These are phyloP conservation scores for Drosophila cognata DNA, from an alignment of 2,888 invertebrate genomes.

Conservation along the genomic window DNA sequence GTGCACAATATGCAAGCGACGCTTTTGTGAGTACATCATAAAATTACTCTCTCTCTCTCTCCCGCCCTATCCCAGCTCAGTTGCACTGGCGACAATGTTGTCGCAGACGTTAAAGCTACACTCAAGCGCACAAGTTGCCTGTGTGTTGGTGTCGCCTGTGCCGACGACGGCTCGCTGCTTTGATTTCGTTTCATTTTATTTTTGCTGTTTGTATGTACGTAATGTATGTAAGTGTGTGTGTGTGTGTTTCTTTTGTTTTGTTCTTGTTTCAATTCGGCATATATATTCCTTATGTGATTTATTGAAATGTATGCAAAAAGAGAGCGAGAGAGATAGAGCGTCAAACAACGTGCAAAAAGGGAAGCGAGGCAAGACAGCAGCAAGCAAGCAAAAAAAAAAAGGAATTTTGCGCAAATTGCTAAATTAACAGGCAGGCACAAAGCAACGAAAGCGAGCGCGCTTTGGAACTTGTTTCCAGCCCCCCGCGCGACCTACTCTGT, in stretches of 20 bases:
- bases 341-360: conserved; percentile 30
- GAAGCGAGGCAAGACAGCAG: conserved; percentile 21
- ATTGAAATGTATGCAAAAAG: conserved; percentile 63
- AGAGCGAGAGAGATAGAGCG: conserved; percentile 9
- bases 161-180: conserved; percentile 16
- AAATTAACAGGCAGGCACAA: conserved; percentile 64
- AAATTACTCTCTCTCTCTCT: not conserved
- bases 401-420: conserved; percentile 71
- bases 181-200: conserved; percentile 30
- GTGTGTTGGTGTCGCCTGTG: conserved; percentile 27
- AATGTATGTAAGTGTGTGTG: not conserved
- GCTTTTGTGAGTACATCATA: conserved; percentile 11
- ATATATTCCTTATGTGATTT: conserved; percentile 61
- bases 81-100: conserved; percentile 51
- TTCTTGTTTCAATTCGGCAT: conserved; percentile 44
- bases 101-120: conserved; percentile 21
- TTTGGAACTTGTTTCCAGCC: conserved; percentile 66
- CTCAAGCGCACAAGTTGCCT: conserved; percentile 5
- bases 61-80: not conserved
- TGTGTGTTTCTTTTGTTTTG: conserved; percentile 24
- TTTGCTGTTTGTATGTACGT: not conserved
- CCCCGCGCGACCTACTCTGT: conserved; percentile 12
- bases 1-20: conserved; percentile 4
- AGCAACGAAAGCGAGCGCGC: conserved; percentile 74
- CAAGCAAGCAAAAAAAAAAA: conserved; percentile 29